Conservation (phyloP, 37 sponge, comb jelly and placozoan genomes). For the Ianthella basta region DNA sequence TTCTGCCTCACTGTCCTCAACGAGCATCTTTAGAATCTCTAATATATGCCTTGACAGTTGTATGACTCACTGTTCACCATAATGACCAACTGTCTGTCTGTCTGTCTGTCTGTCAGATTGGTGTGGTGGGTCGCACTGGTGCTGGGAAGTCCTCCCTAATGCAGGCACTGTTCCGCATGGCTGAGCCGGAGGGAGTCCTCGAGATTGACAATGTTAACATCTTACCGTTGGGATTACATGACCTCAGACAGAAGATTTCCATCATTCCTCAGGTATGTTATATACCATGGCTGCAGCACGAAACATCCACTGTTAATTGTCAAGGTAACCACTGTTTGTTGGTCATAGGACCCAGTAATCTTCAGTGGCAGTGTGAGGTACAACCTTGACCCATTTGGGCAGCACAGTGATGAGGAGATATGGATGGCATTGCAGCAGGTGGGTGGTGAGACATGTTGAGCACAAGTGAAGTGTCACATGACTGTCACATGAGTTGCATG, state of each 20-base stretch:
- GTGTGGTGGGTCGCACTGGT: slow-evolving; percentile 91
- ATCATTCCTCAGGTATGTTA: slow-evolving; percentile 85
- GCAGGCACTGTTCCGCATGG: slow-evolving; percentile 82
- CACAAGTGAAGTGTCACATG: neutral
- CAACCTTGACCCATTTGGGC: slow-evolving; percentile 89
- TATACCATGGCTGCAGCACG: too few relatives aligned
- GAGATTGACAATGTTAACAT: slow-evolving; percentile 75
- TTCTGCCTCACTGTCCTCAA: too few relatives aligned
- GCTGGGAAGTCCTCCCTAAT: slow-evolving; percentile 91
- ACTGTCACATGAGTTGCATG: neutral
- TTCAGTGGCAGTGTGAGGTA: slow-evolving; percentile 89
- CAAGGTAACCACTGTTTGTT: neutral
- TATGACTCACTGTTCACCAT: too few relatives aligned
- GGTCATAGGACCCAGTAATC: slow-evolving; percentile 81
- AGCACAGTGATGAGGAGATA: slow-evolving; percentile 65
- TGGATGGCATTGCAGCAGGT: slow-evolving; percentile 86
- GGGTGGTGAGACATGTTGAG: neutral
- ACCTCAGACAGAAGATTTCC: slow-evolving; percentile 73
- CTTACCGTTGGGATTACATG: slow-evolving; percentile 74
- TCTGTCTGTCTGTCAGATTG: too few relatives aligned
- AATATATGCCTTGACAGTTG: too few relatives aligned
- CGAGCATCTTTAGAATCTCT: too few relatives aligned
- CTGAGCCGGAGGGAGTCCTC: slow-evolving; percentile 77
- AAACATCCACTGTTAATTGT: too few relatives aligned
- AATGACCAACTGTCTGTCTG: neutral